Percentiles rank a stretch among this genome's conserved stretches.
Evolutionary conservation across 2,888 invertebrate genomes (phyloP).

Genomic region (Eristalis tenax): DNA sequence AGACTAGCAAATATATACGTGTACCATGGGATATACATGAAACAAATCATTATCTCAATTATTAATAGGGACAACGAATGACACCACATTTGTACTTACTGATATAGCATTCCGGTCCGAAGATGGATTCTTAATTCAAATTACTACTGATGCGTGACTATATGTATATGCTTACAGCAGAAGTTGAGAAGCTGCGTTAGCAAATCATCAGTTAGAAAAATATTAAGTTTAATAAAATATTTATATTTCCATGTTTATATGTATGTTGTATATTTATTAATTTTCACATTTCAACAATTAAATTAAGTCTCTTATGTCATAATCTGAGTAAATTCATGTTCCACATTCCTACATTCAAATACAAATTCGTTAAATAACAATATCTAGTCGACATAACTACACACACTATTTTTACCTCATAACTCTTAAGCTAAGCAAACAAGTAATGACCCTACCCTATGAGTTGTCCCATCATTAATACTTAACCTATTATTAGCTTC

Average conservation of each 20-base stretch:
- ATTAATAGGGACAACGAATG: no score
- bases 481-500: constrained; percentile 60
- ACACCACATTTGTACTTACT: no score
- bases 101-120: no score
- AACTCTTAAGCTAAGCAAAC: constrained; percentile 13
- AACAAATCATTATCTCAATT: neutral
- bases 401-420: constrained; percentile 20
- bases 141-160: no score
- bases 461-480: constrained; percentile 28
- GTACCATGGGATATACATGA: neutral
- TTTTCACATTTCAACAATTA: neutral
- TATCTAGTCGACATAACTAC: constrained; percentile 6
- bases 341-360: constrained; percentile 20
- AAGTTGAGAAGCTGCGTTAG: no score
- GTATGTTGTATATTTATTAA: neutral
- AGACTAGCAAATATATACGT: neutral
- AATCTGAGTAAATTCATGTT: constrained; percentile 20
- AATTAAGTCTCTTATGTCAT: neutral
- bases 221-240: neutral
- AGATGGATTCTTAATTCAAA: no score
- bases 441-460: constrained; percentile 17
- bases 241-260: neutral
- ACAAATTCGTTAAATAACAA: constrained; percentile 45
- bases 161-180: no score
- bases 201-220: no score